Evolutionary conservation across 1,140 invertebrate genomes (phyloP), one percentile per base, ranked within the genome.

Genomic region (Drosophila tristis): DNA sequence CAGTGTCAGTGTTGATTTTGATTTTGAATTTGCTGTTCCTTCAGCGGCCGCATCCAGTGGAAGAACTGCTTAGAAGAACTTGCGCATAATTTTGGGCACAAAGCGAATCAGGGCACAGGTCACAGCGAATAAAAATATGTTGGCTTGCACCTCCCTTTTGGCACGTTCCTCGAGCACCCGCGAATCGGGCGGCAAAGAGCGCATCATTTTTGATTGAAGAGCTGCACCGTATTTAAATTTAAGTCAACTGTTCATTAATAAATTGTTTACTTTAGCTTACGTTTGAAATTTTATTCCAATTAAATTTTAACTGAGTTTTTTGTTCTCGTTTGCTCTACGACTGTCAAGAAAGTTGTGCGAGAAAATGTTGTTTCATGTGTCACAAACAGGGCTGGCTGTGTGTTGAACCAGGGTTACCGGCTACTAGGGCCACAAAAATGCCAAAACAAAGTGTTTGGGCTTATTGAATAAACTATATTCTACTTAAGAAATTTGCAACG

Each of bases 121-220:
- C 4, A 72, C 25, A 1, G 29, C 60, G 11, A 87, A 87, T 0
- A 87, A 54, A 2, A 87, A 49, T 0, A 87, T 23, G 54, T 47
- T 89, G 25, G 78, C 78, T 2, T 57, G 70, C 5, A 79, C 66
- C 39, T 87, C 84, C 2, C 68, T 71, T 54, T 72, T 79, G 53
- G 75, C 64, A 0, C 50, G 64, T 0, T 60, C 15, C 13, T 79
- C 74, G 7, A 59, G 44, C 4, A 45, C 26, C 9, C 11, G 51
- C 0, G 39, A 13, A 9, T 75, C 75, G 29, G 68, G 39, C 29
- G 68, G 45, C 50, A 53, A 77, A 4, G 79, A 23, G 15, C 70
- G 84, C 23, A 82, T 76, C 82, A 86, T 86, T 7, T 42, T 42
- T 70, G 31, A 29, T 54, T 74, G 61, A 15, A 48, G 35, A 13